Conservation (phyloP, 1,140 invertebrate genomes). For the fruit fly (Drosophila melanogaster) region DNA sequence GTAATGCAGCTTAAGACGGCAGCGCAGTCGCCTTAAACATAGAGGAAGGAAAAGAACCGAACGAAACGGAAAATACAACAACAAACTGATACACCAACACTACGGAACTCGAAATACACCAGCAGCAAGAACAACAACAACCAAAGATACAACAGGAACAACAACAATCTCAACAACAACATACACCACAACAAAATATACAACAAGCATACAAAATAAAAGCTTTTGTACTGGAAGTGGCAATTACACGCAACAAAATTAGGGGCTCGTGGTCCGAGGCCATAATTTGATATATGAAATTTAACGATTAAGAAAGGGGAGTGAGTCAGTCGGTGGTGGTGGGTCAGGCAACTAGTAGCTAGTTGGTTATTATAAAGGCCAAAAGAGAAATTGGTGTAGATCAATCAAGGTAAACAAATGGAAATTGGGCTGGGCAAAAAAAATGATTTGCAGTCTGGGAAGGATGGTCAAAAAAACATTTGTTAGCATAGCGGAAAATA, state of each 20-base stretch:
- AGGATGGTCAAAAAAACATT: constrained; percentile 1
- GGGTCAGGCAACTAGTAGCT: constrained; percentile 35
- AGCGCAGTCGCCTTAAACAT: constrained; percentile 76
- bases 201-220: constrained; percentile 57
- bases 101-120: constrained; percentile 3
- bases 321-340: constrained; percentile 15
- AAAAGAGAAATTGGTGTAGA: constrained; percentile 64
- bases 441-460: background rate
- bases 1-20: constrained; percentile 81
- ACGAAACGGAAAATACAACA: constrained; percentile 57
- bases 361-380: constrained; percentile 51
- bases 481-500: background rate
- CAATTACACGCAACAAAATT: constrained; percentile 81
- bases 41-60: constrained; percentile 81
- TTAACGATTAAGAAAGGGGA: constrained; percentile 61
- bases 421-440: constrained; percentile 31
- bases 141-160: constrained; percentile 4
- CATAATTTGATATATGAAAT: constrained; percentile 65
- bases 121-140: background rate
- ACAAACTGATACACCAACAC: constrained; percentile 25
- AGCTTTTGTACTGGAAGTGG: constrained; percentile 74
- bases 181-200: background rate
- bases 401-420: constrained; percentile 45
- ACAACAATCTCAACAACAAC: constrained; percentile 2
- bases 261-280: constrained; percentile 53